Conservation (phyloP, 2,113 vertebrate species). For the Pluvianellus socialis region DNA sequence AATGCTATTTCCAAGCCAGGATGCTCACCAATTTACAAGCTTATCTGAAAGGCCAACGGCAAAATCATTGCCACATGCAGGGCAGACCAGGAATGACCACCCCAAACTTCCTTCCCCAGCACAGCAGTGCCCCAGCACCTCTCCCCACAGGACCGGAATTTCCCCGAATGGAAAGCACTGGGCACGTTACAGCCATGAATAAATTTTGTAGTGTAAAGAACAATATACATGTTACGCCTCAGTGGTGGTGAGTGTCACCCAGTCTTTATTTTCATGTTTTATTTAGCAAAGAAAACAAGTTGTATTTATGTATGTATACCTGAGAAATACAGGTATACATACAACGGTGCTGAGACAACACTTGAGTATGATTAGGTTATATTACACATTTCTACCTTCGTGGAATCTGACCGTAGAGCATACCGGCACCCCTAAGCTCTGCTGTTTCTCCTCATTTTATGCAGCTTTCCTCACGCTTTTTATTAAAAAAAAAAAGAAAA, state of each 20-base stretch:
- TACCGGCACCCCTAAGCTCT: background rate
- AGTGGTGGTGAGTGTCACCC: background rate
- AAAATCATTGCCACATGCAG: background rate
- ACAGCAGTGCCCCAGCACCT: background rate
- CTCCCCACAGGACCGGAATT: background rate
- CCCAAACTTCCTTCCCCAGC: background rate
- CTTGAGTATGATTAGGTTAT: background rate
- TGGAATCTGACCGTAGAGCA: background rate
- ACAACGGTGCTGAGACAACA: background rate
- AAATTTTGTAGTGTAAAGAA: background rate
- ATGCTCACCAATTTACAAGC: background rate
- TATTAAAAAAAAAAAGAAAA: background rate
- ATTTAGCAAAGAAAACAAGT: background rate
- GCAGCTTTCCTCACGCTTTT: background rate
- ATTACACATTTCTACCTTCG: background rate
- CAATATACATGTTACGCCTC: background rate
- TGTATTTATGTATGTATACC: background rate
- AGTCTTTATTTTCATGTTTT: background rate
- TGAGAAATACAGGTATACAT: background rate
- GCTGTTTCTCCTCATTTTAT: background rate
- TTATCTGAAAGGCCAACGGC: background rate
- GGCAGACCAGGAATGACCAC: background rate
- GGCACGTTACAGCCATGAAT: accelerated
- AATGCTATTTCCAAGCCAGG: background rate
- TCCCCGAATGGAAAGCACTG: accelerated